These are phyloP conservation scores for Melanotaenia trifasciata DNA, from an alignment of 2,797 vertebrate species.

Conservation along the genomic window DNA sequence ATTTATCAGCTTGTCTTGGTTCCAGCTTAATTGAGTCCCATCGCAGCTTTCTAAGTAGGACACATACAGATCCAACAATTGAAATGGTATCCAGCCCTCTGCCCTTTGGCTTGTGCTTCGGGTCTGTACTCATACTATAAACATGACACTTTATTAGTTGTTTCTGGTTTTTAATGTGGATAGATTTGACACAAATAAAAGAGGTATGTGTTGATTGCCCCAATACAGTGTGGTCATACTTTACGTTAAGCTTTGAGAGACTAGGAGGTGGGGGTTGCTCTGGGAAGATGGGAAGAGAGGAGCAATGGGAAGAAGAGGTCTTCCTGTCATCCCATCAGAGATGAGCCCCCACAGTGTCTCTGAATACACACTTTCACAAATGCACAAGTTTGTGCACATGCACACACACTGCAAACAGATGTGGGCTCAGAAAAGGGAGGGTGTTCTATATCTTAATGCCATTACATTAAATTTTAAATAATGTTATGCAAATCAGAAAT, in stretches of 20 bases:
- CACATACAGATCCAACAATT: slow-evolving; percentile 81
- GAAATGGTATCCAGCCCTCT: slow-evolving; percentile 77
- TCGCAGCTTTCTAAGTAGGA: slow-evolving; percentile 84
- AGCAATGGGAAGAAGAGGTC: slow-evolving; percentile 49
- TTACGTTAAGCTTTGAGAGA: slow-evolving; percentile 51
- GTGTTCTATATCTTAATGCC: slow-evolving; percentile 80
- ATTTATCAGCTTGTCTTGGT: slow-evolving; percentile 82
- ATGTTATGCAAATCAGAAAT: slow-evolving; percentile 86
- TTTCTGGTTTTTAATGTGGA: slow-evolving; percentile 36
- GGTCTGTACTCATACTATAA: slow-evolving; percentile 58
- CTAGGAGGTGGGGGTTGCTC: slow-evolving; percentile 58
- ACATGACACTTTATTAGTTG: slow-evolving; percentile 65
- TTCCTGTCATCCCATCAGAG: slow-evolving; percentile 61
- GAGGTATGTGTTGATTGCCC: slow-evolving; percentile 78
- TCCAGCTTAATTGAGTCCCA: slow-evolving; percentile 86
- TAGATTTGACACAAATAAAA: slow-evolving; percentile 56
- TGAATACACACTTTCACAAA: slow-evolving; percentile 38
- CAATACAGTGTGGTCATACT: slow-evolving; percentile 46
- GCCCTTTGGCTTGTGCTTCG: slow-evolving; percentile 77
- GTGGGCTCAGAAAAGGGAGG: slow-evolving; percentile 69
- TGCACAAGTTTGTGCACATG: slow-evolving; percentile 22
- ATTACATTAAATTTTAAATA: slow-evolving; percentile 87
- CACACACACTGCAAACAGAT: slow-evolving; percentile 67
- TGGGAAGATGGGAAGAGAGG: slow-evolving; percentile 42
- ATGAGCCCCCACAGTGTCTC: slow-evolving; percentile 47